A percentile compares a stretch with the other conserved stretches of the same genome.
Conservation (phyloP, 1,140 invertebrate species). For the Conopomorpha cramerella region DNA sequence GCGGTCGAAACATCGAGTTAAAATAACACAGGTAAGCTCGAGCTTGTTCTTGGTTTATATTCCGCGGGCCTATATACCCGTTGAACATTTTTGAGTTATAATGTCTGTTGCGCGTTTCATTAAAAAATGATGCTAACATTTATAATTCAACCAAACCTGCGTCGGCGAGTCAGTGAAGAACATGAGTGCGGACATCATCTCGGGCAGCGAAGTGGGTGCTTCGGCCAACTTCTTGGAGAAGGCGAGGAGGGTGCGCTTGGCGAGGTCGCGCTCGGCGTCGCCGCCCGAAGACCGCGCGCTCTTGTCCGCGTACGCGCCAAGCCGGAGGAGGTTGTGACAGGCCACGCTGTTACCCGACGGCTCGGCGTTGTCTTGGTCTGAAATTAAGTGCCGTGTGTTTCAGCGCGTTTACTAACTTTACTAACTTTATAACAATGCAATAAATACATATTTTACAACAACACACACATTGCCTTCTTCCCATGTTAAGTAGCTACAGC, state of each 20-base stretch:
- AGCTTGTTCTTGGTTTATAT: too few species aligned
- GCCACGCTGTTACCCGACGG: conserved; percentile 91
- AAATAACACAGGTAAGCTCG: too few species aligned
- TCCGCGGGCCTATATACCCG: too few species aligned
- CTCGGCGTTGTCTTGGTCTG: conserved; percentile 93
- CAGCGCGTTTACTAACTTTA: too few species aligned
- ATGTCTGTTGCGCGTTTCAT: neutral
- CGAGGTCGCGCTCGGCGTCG: conserved; percentile 60
- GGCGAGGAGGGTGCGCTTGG: conserved; percentile 65
- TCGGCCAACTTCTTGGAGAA: conserved; percentile 65
- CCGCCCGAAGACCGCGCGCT: conserved; percentile 52
- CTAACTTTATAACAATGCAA: too few species aligned
- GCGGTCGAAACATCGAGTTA: too few species aligned
- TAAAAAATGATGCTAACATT: neutral
- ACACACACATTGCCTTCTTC: too few species aligned
- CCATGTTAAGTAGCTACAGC: too few species aligned
- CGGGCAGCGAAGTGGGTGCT: conserved; percentile 68
- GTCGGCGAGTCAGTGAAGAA: conserved; percentile 69
- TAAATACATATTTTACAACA: too few species aligned
- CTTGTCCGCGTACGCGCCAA: conserved; percentile 69
- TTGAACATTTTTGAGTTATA: too few species aligned
- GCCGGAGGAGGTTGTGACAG: conserved; percentile 78
- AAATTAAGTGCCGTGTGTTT: too few species aligned
- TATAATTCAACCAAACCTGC: conserved; percentile 52
- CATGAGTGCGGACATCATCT: conserved; percentile 78